These are phyloP conservation scores for Drosophila pandora DNA, from an alignment of 1,140 invertebrate species.

Conservation along the genomic window DNA sequence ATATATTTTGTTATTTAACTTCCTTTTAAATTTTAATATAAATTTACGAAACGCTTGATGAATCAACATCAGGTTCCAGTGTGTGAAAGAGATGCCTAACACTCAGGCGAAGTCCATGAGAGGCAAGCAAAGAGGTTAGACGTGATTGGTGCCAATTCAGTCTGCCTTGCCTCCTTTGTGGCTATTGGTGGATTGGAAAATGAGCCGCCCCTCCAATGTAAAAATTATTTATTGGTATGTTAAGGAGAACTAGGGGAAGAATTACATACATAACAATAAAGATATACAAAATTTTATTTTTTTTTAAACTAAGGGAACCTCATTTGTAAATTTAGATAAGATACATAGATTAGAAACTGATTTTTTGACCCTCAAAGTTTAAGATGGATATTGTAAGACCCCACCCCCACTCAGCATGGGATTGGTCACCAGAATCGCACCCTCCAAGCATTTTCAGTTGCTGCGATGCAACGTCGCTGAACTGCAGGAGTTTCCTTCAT, in stretches of 20 bases:
- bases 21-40: neutral
- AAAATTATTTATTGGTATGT: neutral
- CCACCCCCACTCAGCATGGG: neutral
- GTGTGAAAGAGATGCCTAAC: constrained; percentile 33
- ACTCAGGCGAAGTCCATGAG: constrained; percentile 37
- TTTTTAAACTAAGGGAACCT: neutral
- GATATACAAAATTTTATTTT: neutral
- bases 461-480: constrained; percentile 20
- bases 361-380: neutral
- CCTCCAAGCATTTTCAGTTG: constrained; percentile 15
- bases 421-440: constrained; percentile 26
- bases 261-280: neutral
- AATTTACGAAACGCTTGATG: constrained; percentile 2
- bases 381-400: neutral
- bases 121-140: constrained; percentile 35
- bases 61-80: constrained; percentile 12
- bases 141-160: constrained; percentile 63
- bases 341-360: neutral
- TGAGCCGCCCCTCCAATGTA: constrained; percentile 18
- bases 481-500: constrained; percentile 47
- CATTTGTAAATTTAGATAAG: neutral
- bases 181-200: constrained; percentile 59
- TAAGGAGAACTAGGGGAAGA: neutral
- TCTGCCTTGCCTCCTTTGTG: constrained; percentile 33
- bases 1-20: neutral